A percentile compares a stretch with the other conserved stretches of the same genome.
These are phyloP conservation scores for Pogonus chalceus DNA, from an alignment of 1,140 invertebrate genomes.

Conservation along the genomic window DNA sequence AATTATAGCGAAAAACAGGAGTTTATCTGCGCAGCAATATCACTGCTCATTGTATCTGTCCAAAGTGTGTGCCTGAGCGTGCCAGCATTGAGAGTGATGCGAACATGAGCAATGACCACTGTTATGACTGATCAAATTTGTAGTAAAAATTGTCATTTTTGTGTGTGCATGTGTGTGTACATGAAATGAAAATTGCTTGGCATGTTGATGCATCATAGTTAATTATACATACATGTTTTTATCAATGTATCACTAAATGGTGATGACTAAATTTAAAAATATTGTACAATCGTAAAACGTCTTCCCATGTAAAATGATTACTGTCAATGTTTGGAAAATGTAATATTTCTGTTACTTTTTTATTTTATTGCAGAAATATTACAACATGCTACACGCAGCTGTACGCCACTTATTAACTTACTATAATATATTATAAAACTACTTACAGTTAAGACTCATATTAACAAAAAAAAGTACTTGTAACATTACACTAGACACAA, in stretches of 20 bases:
- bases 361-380: neutral
- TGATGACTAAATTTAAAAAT: constrained; percentile 10
- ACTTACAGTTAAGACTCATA: neutral
- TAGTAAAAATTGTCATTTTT: too few species aligned
- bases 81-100: too few species aligned
- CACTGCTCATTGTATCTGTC: constrained; percentile 7
- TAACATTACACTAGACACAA: neutral
- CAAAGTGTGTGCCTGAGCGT: constrained; percentile 4
- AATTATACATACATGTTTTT: neutral
- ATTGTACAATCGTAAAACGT: constrained; percentile 25
- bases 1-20: neutral
- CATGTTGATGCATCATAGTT: neutral
- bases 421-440: neutral
- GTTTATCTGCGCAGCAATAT: neutral
- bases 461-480: neutral
- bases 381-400: neutral
- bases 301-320: constrained; percentile 24
- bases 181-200: neutral
- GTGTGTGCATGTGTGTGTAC: neutral
- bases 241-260: neutral
- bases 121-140: too few species aligned
- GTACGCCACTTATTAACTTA: neutral
- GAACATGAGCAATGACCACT: too few species aligned
- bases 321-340: constrained; percentile 2
- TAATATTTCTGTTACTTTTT: neutral